Conservation (phyloP, 92 coral and sea anemone species). For the Desmophyllum pertusum region DNA sequence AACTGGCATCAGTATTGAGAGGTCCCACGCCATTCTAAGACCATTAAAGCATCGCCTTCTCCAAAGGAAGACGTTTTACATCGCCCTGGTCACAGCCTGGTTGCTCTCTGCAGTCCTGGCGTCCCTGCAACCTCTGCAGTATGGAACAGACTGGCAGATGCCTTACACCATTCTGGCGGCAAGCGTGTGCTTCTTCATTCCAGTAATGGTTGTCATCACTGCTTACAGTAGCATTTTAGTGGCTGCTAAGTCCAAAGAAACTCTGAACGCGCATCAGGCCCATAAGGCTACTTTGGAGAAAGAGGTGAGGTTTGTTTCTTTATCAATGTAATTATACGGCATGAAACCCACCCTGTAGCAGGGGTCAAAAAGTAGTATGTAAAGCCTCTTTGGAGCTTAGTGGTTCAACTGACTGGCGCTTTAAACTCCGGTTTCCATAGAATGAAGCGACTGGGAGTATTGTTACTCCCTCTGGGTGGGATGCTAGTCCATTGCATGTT, state of each 20-base stretch:
- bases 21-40: constrained; percentile 80
- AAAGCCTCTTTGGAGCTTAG: too few species aligned
- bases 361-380: too few species aligned
- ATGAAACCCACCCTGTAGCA: too few species aligned
- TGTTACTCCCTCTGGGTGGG: too few species aligned
- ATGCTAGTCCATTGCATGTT: too few species aligned
- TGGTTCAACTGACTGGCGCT: too few species aligned
- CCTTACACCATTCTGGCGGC: constrained; percentile 69
- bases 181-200: constrained; percentile 68
- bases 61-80: constrained; percentile 58
- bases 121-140: constrained; percentile 78
- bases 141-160: constrained; percentile 72
- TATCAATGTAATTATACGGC: background rate
- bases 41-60: constrained; percentile 82
- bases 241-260: constrained; percentile 41
- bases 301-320: constrained; percentile 20
- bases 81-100: constrained; percentile 70
- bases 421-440: too few species aligned
- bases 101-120: constrained; percentile 73
- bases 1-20: constrained; percentile 81
- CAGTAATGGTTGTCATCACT: constrained; percentile 66
- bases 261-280: constrained; percentile 1
- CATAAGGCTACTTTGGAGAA: constrained; percentile 19
- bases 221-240: constrained; percentile 69
- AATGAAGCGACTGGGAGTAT: too few species aligned